Percentiles rank a stretch among this genome's conserved stretches.
Conservation (phyloP, 2,797 vertebrate species). For the Myotis myotis region DNA sequence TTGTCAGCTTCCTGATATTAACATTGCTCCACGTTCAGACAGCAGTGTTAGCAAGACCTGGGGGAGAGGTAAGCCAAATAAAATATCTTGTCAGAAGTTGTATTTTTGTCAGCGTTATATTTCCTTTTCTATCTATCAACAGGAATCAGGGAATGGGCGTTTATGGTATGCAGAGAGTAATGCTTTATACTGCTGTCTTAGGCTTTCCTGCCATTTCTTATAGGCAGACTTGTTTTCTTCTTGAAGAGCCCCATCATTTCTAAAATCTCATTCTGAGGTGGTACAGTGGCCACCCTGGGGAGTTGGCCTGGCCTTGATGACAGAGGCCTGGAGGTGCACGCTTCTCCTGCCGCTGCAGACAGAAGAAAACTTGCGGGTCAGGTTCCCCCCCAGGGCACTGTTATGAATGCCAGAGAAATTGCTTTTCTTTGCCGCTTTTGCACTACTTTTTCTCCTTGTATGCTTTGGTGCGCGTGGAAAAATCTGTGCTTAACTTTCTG, state of each 20-base stretch:
- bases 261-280: slow-evolving; percentile 4
- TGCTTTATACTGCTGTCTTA: slow-evolving; percentile 25
- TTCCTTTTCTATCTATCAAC: slow-evolving; percentile 53
- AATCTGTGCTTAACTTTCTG: slow-evolving; percentile 28
- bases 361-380: slow-evolving; percentile 28
- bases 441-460: not conserved
- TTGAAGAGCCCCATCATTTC: not conserved
- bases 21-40: slow-evolving; percentile 89
- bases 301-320: slow-evolving; percentile 34
- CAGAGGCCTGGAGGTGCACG: not conserved
- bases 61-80: slow-evolving; percentile 91
- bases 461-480: not conserved
- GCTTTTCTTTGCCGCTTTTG: slow-evolving; percentile 22
- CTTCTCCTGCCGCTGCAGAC: slow-evolving; percentile 51
- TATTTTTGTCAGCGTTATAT: slow-evolving; percentile 54
- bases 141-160: slow-evolving; percentile 1
- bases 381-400: not conserved
- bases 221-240: slow-evolving; percentile 17
- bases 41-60: slow-evolving; percentile 88
- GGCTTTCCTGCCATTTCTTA: slow-evolving; percentile 52
- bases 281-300: not conserved
- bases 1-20: slow-evolving; percentile 88
- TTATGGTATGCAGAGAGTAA: slow-evolving; percentile 46
- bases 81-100: slow-evolving; percentile 82
- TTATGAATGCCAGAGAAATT: not conserved